These are phyloP conservation scores for Aeoliscus strigatus DNA, from an alignment of 2,797 vertebrate species.

Conservation along the genomic window DNA sequence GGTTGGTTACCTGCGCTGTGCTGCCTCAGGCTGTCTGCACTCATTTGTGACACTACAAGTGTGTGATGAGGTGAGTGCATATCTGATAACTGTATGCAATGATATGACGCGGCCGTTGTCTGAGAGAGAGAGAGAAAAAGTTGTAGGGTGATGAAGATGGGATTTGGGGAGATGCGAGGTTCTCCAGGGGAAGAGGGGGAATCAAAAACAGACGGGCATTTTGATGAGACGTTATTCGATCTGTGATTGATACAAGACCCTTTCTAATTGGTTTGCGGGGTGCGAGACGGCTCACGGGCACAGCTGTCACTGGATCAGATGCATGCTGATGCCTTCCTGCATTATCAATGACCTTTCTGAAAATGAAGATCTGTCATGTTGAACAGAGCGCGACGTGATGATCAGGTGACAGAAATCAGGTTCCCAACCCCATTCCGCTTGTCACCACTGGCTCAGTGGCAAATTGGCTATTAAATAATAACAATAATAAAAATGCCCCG, in stretches of 20 bases:
- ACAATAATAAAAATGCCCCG: no score
- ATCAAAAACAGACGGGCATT: slow-evolving; percentile 52
- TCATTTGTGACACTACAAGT: no score
- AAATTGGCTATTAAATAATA: no score
- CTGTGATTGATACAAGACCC: slow-evolving; percentile 67
- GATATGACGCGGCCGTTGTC: no score
- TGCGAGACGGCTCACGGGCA: slow-evolving; percentile 59
- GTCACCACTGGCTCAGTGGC: no score
- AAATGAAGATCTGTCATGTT: slow-evolving; percentile 55
- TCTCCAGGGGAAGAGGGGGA: slow-evolving; percentile 33
- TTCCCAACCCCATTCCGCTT: slow-evolving; percentile 26
- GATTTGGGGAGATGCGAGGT: slow-evolving; percentile 23
- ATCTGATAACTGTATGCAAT: no score
- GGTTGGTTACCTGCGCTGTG: no score
- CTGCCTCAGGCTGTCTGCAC: no score
- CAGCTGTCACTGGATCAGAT: slow-evolving; percentile 59
- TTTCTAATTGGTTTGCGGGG: slow-evolving; percentile 64
- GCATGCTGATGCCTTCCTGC: slow-evolving; percentile 49
- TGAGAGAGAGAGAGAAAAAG: no score
- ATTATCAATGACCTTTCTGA: slow-evolving; percentile 66
- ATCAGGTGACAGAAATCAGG: slow-evolving; percentile 31
- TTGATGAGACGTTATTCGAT: slow-evolving; percentile 71
- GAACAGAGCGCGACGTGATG: slow-evolving; percentile 33
- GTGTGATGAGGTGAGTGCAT: no score
- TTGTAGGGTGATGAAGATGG: slow-evolving; percentile 32